Conservation (phyloP, 2,797 vertebrate species). For the Notamacropus eugenii region DNA sequence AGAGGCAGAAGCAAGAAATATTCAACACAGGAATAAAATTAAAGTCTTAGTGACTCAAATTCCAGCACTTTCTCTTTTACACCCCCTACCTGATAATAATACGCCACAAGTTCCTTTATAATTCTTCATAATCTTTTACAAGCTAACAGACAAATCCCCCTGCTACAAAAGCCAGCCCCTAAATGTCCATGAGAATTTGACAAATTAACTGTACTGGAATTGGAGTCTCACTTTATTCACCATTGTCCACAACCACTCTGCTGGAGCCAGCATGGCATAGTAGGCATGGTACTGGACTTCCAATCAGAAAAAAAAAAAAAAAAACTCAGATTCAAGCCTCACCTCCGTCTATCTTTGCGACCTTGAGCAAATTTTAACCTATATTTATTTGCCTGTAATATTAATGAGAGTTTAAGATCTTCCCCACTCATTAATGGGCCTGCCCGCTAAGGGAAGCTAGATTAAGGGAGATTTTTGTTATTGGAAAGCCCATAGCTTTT, state of each 20-base stretch:
- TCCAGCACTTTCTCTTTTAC: neutral
- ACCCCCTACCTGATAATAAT: neutral
- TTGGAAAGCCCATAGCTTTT: too few species aligned
- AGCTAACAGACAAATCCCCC: neutral
- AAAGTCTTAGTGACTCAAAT: neutral
- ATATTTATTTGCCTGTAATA: neutral
- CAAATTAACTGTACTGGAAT: neutral
- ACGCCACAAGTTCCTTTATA: neutral
- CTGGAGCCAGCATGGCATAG: neutral
- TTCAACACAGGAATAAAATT: neutral
- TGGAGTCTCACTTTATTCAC: neutral
- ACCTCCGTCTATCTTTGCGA: neutral
- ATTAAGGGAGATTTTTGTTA: too few species aligned
- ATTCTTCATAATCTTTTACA: neutral
- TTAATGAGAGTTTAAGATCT: too few species aligned
- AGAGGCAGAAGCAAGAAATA: neutral
- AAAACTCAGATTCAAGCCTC: neutral
- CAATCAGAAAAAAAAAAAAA: neutral
- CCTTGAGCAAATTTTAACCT: neutral
- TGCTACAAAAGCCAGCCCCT: neutral
- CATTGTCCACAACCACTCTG: neutral
- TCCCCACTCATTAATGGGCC: too few species aligned
- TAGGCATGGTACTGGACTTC: neutral
- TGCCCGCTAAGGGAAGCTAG: too few species aligned
- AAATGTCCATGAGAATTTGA: neutral